Conservation (phyloP, 2,888 invertebrate species). For the Slavum lentiscoides region DNA sequence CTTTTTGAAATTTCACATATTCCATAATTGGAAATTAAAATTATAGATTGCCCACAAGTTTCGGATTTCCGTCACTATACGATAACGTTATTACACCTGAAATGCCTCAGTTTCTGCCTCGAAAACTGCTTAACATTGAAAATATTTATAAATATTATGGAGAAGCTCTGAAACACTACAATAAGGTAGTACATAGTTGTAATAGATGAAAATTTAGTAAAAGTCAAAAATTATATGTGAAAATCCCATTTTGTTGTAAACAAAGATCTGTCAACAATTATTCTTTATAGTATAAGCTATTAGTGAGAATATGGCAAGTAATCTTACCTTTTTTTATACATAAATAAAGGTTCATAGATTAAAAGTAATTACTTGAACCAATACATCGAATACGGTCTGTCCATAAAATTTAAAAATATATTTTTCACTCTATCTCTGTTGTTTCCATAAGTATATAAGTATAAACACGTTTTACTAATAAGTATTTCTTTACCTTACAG, state of each 20-base stretch:
- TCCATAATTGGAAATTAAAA: background rate
- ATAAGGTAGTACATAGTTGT: slow-evolving; percentile 68
- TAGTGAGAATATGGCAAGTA: too few species aligned
- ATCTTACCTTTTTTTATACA: too few species aligned
- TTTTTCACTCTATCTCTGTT: too few species aligned
- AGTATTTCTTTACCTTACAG: slow-evolving; percentile 57
- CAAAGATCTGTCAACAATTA: too few species aligned
- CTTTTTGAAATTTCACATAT: background rate
- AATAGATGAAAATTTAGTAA: background rate
- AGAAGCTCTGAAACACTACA: slow-evolving; percentile 90
- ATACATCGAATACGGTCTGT: too few species aligned
- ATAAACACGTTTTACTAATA: background rate
- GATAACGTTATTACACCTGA: slow-evolving; percentile 31
- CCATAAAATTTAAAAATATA: too few species aligned
- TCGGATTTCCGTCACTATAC: slow-evolving; percentile 42
- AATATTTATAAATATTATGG: slow-evolving; percentile 87
- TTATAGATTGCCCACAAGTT: slow-evolving; percentile 32
- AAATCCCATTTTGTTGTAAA: too few species aligned
- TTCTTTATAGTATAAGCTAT: too few species aligned
- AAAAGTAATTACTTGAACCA: too few species aligned
- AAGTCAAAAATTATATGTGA: background rate
- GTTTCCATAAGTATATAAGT: too few species aligned
- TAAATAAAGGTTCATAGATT: too few species aligned
- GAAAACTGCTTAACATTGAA: slow-evolving; percentile 61
- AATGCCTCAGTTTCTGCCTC: too few species aligned